Evolutionary conservation across 1,140 invertebrate species (phyloP).

Genomic region (Drosophila repletoides): DNA sequence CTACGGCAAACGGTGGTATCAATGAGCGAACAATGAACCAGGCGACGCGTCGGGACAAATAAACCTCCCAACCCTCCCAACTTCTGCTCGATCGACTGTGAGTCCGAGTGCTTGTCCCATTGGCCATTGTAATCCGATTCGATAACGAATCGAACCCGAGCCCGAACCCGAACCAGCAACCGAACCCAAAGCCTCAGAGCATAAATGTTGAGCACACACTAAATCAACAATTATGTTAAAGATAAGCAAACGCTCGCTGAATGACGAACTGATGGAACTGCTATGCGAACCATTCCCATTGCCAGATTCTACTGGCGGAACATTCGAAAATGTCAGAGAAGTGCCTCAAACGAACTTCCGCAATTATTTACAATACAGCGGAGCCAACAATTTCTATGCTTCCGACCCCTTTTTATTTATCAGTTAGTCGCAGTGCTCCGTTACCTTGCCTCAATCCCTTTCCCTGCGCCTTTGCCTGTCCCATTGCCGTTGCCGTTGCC

Average conservation of each 20-base stretch:
- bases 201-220: constrained; percentile 76
- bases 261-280: no score
- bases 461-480: no score
- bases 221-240: constrained; percentile 75
- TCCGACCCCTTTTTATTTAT: constrained; percentile 42
- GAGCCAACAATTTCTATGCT: constrained; percentile 39
- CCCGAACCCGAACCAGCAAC: constrained; percentile 6
- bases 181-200: neutral
- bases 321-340: constrained; percentile 52
- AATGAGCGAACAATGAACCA: constrained; percentile 76
- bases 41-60: constrained; percentile 62
- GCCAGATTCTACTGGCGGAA: no score
- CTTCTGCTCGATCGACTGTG: neutral
- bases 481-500: no score
- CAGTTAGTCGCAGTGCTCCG: constrained; percentile 11
- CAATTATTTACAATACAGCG: constrained; percentile 70
- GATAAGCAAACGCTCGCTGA: constrained; percentile 57
- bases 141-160: no score
- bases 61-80: constrained; percentile 14
- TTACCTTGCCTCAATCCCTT: neutral
- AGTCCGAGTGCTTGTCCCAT: constrained; percentile 2
- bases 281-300: no score
- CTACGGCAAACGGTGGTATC: constrained; percentile 57
- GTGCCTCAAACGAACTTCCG: constrained; percentile 60
- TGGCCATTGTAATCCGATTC: no score